Evolutionary conservation across 2,113 vertebrate species (phyloP).

Genomic region (Ptilorrhoa leucosticta): DNA sequence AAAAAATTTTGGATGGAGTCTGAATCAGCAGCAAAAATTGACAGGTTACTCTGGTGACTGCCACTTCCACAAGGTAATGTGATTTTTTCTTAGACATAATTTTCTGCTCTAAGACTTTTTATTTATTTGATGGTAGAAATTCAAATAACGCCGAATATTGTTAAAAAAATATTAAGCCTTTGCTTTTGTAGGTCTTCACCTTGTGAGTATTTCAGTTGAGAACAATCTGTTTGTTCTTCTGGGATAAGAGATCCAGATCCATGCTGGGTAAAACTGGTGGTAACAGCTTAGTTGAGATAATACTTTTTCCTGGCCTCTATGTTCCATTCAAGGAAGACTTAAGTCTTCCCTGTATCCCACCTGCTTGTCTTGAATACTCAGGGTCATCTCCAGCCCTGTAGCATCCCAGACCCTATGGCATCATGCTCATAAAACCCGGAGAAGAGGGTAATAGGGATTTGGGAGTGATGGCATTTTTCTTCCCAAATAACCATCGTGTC

Average conservation of each 20-base stretch:
- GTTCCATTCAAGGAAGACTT: background rate
- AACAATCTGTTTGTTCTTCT: background rate
- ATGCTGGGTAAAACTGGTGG: background rate
- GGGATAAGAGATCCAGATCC: background rate
- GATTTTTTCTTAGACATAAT: background rate
- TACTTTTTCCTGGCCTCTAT: background rate
- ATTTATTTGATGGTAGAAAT: background rate
- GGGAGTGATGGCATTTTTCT: background rate
- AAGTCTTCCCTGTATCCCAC: accelerated
- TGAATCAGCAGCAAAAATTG: background rate
- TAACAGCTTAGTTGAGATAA: background rate
- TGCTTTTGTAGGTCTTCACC: background rate
- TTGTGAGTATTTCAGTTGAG: background rate
- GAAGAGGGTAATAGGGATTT: accelerated
- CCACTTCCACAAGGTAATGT: background rate
- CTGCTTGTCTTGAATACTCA: background rate
- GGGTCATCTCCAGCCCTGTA: background rate
- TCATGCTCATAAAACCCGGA: background rate
- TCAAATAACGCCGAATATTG: accelerated
- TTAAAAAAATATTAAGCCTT: background rate
- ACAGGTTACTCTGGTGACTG: background rate
- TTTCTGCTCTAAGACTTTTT: background rate
- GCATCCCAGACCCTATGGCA: background rate
- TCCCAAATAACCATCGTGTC: background rate
- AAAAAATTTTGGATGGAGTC: background rate